These are phyloP conservation scores for Telenomus remus DNA, from an alignment of 1,140 invertebrate species.

Conservation along the genomic window DNA sequence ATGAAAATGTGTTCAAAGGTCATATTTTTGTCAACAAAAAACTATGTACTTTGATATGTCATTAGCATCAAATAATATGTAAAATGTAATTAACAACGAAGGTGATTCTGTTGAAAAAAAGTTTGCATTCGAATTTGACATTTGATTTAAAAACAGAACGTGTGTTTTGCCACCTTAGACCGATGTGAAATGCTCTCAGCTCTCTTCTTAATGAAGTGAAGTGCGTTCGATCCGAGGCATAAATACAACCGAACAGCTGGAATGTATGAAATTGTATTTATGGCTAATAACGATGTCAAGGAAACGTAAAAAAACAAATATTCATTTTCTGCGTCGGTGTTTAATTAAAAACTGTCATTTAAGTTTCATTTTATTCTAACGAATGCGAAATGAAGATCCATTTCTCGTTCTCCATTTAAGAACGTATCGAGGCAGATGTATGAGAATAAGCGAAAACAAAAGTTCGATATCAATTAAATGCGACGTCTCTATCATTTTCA, in stretches of 20 bases:
- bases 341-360: slow-evolving; percentile 53
- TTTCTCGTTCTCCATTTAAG: slow-evolving; percentile 33
- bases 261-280: slow-evolving; percentile 53
- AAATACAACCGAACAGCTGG: slow-evolving; percentile 46
- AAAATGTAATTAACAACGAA: too few species aligned
- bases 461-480: slow-evolving; percentile 4
- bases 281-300: slow-evolving; percentile 57
- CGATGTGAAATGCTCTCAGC: slow-evolving; percentile 32
- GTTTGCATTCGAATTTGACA: slow-evolving; percentile 5
- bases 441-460: slow-evolving; percentile 7
- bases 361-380: slow-evolving; percentile 30
- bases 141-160: slow-evolving; percentile 41
- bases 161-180: slow-evolving; percentile 46
- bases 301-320: slow-evolving; percentile 55
- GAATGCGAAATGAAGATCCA: slow-evolving; percentile 38
- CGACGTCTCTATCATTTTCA: neutral
- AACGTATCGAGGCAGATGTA: slow-evolving; percentile 28
- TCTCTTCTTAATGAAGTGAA: slow-evolving; percentile 46
- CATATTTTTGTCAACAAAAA: too few species aligned
- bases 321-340: slow-evolving; percentile 30
- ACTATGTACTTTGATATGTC: too few species aligned
- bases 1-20: too few species aligned
- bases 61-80: too few species aligned
- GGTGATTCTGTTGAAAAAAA: too few species aligned
- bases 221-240: slow-evolving; percentile 50